phyloP scores from a whole-genome alignment of 2,113 vertebrate species.

The Struthidea cinerea region DNA sequence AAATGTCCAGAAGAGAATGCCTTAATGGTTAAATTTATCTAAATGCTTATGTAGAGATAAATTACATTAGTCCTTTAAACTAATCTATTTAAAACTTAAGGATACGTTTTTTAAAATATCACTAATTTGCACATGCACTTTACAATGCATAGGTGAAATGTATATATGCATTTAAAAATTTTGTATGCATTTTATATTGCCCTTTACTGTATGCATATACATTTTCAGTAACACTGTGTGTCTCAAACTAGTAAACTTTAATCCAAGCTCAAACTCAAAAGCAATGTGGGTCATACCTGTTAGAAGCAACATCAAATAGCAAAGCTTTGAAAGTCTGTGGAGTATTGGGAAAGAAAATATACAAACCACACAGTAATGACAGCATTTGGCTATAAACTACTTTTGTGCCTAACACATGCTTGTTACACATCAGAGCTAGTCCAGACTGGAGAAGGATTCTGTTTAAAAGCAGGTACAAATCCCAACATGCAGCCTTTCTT shows the following conservation, averaged over 20 bases:
- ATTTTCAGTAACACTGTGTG: neutral
- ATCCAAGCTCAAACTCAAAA: neutral
- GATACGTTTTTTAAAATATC: neutral
- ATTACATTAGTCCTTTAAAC: neutral
- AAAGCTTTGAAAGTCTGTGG: neutral
- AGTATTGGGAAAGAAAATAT: neutral
- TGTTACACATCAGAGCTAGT: accelerated
- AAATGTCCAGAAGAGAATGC: neutral
- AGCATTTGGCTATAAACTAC: neutral
- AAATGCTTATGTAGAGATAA: neutral
- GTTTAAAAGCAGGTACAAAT: neutral
- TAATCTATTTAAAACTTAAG: neutral
- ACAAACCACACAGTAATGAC: neutral
- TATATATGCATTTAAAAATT: neutral
- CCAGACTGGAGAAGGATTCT: neutral
- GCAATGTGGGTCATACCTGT: neutral
- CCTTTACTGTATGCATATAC: neutral
- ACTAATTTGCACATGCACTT: neutral
- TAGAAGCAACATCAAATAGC: neutral
- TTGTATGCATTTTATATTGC: neutral
- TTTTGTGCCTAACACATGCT: neutral
- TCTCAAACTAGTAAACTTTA: neutral
- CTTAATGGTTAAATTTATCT: neutral
- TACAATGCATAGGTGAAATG: neutral
- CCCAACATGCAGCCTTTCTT: neutral